Evolutionary conservation across 2,797 vertebrate genomes (phyloP), one percentile per base, ranked within the genome.

Genomic region (Taeniopygia guttata): DNA sequence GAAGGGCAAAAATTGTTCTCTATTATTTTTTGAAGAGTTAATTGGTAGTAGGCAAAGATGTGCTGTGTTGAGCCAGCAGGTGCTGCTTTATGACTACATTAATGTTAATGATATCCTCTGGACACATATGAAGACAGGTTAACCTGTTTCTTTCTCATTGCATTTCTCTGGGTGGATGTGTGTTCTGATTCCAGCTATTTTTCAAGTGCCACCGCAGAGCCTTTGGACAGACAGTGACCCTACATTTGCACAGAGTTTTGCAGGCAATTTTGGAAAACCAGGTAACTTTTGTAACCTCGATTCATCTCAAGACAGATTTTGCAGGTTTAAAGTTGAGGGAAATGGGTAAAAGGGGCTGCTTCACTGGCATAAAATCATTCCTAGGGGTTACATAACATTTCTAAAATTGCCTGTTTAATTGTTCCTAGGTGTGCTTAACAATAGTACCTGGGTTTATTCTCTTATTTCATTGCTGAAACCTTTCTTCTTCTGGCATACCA

Each of bases 11-110:
- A 91, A 84, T 15, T 29, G 36, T 75, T 87, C 58, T 84, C 49
- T 86, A 81, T 92, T 94, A 96, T 96, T 91, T 94, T 96, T 87
- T 95, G 43, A 89, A 88, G 87, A 89, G 74, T 90, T 90, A 91
- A 84, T 92, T 94, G 85, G 55, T 46, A 91, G 84, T 34, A 80
- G 84, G 95, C 78, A 90, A 90, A 84, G 91, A 93, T 92, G 88
- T 88, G 82, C 93, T 92, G 81, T 0, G 2, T 89, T 81, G 84
- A 90, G 85, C 93, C 94, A 96, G 91, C 93, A 96, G 93, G 91
- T 96, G 95, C 77, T 96, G 91, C 93, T 96, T 96, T 95, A 87
- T 84, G 91, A 91, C 87, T 94, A 83, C 38, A 87, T 78, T 87
- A 95, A 96, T 94, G 94, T 92, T 94, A 96, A 94, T 94, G 59